Evolutionary conservation across 1,140 invertebrate genomes (phyloP).

Genomic region (Rhopalosiphum padi): DNA sequence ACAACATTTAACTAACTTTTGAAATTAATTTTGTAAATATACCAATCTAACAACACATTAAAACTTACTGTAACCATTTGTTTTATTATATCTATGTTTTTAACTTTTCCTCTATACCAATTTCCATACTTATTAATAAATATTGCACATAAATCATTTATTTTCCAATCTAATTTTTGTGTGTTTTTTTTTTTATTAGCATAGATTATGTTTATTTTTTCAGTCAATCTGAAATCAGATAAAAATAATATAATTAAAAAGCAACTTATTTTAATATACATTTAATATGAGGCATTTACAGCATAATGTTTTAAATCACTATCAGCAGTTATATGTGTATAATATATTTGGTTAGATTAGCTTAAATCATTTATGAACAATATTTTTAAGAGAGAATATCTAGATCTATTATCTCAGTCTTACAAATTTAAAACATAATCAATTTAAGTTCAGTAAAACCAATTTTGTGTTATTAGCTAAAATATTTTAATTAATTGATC

Average conservation of each 20-base stretch:
- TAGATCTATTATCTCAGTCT: background rate
- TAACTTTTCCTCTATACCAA: constrained; percentile 67
- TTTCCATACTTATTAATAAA: constrained; percentile 64
- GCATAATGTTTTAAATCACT: background rate
- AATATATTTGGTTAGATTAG: background rate
- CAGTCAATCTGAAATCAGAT: constrained; percentile 6
- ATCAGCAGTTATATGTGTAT: background rate
- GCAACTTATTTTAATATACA: background rate
- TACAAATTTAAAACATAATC: background rate
- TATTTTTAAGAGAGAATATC: background rate
- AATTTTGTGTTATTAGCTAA: background rate
- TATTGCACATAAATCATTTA: constrained; percentile 65
- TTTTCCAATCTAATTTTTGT: constrained; percentile 37
- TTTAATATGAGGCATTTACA: background rate
- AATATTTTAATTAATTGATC: background rate
- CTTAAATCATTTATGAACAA: background rate
- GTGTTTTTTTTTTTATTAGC: background rate
- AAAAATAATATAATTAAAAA: background rate
- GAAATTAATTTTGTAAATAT: background rate
- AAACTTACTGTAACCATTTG: constrained; percentile 48
- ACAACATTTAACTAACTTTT: background rate
- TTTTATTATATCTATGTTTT: constrained; percentile 62
- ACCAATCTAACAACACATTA: background rate
- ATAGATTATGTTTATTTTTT: background rate
- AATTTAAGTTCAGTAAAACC: background rate